phyloP scores from a whole-genome alignment of 2,113 vertebrate species.

The Ascaphus truei region DNA sequence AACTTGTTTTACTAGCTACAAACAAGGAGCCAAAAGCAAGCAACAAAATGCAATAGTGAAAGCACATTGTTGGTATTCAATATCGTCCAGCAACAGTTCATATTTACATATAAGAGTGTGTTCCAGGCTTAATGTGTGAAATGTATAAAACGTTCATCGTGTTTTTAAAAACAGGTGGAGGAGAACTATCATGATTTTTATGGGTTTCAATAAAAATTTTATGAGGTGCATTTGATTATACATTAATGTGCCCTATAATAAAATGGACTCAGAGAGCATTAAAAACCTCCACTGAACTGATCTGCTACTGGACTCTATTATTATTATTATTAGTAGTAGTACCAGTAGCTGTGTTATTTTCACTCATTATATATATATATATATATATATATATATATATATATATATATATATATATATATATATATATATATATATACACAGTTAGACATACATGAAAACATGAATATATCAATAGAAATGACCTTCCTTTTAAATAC shows the following conservation, averaged over 20 bases:
- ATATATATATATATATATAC: background rate
- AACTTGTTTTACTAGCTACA: constrained; percentile 28
- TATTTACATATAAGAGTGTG: constrained; percentile 38
- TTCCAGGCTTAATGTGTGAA: constrained; percentile 4
- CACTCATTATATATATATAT: too few relatives aligned
- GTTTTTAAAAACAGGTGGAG: constrained; percentile 81
- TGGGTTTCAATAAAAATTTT: constrained; percentile 97
- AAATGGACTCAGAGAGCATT: constrained; percentile 75
- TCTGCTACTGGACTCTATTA: constrained; percentile 40
- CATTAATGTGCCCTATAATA: constrained; percentile 91
- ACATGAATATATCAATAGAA: too few relatives aligned
- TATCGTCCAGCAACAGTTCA: constrained; percentile 27
- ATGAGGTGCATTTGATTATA: constrained; percentile 98
- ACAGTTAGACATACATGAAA: background rate
- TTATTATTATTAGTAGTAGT: background rate
- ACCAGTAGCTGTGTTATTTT: background rate
- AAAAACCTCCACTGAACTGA: constrained; percentile 47
- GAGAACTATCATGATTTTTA: constrained; percentile 89
- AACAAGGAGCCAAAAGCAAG: constrained; percentile 1
- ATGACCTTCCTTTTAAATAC: too few relatives aligned
- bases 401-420: background rate
- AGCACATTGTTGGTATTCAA: constrained; percentile 34
- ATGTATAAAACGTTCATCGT: constrained; percentile 31
- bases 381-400: background rate
- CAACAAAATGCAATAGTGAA: background rate